A percentile compares a stretch with the other conserved stretches of the same genome.
These are phyloP conservation scores for Latrodectus hesperus DNA, from an alignment of 2,888 invertebrate species.

Conservation along the genomic window DNA sequence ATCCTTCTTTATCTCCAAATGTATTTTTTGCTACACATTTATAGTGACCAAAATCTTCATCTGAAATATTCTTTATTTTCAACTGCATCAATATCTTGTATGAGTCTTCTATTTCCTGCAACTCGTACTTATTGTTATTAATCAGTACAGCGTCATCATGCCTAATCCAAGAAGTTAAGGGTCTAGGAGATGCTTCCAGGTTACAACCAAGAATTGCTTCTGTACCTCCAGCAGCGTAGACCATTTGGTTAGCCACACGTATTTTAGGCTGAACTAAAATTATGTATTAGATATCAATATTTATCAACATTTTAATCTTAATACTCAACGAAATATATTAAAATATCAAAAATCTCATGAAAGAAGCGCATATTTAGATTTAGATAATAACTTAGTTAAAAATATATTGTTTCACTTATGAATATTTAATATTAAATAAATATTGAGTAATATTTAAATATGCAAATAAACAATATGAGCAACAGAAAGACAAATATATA, in stretches of 20 bases:
- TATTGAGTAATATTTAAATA: too few species aligned
- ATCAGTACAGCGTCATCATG: slow-evolving; percentile 67
- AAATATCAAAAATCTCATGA: neutral
- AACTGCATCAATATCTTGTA: slow-evolving; percentile 63
- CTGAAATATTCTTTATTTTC: slow-evolving; percentile 50
- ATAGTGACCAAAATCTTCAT: slow-evolving; percentile 64
- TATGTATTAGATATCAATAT: neutral
- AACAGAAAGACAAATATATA: too few species aligned
- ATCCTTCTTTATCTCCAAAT: slow-evolving; percentile 70
- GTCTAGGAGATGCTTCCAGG: slow-evolving; percentile 70
- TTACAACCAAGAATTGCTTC: slow-evolving; percentile 70
- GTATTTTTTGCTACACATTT: slow-evolving; percentile 68
- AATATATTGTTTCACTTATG: neutral
- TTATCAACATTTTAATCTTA: neutral
- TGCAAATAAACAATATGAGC: too few species aligned
- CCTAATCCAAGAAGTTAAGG: slow-evolving; percentile 71
- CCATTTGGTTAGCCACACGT: slow-evolving; percentile 70
- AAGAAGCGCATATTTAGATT: neutral
- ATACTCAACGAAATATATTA: neutral
- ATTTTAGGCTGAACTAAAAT: slow-evolving; percentile 71
- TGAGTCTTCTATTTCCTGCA: slow-evolving; percentile 54
- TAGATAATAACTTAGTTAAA: neutral
- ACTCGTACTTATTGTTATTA: slow-evolving; percentile 57
- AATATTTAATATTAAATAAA: neutral
- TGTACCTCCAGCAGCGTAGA: slow-evolving; percentile 66